phyloP scores from a whole-genome alignment of 2,113 vertebrate species.

The Salvelinus sp. region DNA sequence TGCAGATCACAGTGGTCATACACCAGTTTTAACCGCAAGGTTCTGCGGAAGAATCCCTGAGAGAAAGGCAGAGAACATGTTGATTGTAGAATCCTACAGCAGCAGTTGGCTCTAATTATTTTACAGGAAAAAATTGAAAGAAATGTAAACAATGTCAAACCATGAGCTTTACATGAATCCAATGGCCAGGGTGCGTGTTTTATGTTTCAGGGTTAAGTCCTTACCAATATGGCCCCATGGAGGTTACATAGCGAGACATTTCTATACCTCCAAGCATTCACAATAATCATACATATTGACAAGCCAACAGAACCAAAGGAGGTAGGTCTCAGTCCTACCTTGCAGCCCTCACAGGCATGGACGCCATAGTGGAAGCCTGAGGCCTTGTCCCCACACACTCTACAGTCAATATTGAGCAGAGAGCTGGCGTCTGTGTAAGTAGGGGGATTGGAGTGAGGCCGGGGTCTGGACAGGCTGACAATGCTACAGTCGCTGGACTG shows the following conservation, averaged over 20 bases:
- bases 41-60: constrained; percentile 86
- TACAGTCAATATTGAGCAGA: constrained; percentile 79
- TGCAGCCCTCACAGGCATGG: constrained; percentile 86
- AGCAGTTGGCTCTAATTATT: no score
- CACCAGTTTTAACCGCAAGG: constrained; percentile 82
- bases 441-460: neutral
- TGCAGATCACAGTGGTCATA: constrained; percentile 83
- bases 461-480: neutral
- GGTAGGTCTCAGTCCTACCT: constrained; percentile 65
- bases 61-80: constrained; percentile 10
- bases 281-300: no score
- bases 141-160: no score
- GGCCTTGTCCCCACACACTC: constrained; percentile 85
- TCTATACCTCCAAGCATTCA: no score
- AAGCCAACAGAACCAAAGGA: no score
- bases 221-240: no score
- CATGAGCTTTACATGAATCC: no score
- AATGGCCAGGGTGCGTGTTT: no score
- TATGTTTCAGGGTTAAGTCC: no score
- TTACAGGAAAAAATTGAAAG: no score
- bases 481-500: constrained; percentile 68
- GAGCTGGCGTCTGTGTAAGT: neutral
- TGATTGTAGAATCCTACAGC: neutral
- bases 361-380: constrained; percentile 86
- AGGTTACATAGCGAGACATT: no score